phyloP scores from a whole-genome alignment of 2,888 invertebrate species.

The Epinotia demarniana region DNA sequence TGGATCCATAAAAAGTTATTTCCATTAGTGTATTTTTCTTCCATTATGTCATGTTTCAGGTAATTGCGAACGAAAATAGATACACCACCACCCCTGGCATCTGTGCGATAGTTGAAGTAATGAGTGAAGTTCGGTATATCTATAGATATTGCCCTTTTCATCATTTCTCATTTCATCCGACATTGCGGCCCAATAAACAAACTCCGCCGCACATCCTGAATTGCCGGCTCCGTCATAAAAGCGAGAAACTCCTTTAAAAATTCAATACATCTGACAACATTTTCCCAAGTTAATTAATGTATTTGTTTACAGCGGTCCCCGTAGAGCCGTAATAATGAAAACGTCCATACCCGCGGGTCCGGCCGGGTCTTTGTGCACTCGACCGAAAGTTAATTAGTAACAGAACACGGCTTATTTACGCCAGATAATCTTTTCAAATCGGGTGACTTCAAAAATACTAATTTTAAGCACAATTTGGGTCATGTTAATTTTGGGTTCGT shows the following conservation, averaged over 20 bases:
- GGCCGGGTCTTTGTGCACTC: conserved; percentile 32
- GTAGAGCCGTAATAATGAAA: conserved; percentile 36
- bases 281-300: conserved; percentile 42
- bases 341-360: conserved; percentile 23
- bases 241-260: conserved; percentile 29
- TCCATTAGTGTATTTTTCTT: too few relatives aligned
- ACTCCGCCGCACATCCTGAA: not conserved
- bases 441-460: conserved; percentile 31
- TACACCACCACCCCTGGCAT: too few relatives aligned
- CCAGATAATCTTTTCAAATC: conserved; percentile 43
- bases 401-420: conserved; percentile 21
- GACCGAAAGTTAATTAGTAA: conserved; percentile 37
- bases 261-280: conserved; percentile 32
- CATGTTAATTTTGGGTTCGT: not conserved
- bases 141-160: too few relatives aligned
- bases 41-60: too few relatives aligned
- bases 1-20: too few relatives aligned
- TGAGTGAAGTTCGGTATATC: too few relatives aligned
- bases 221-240: conserved; percentile 15
- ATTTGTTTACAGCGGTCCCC: conserved; percentile 40
- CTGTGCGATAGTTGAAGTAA: too few relatives aligned
- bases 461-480: not conserved
- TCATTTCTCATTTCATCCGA: too few relatives aligned
- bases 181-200: not conserved
- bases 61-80: too few relatives aligned